Percentiles rank a stretch among this genome's conserved stretches.
Conservation (phyloP, 2,113 vertebrate genomes). For the Pseudorectes ferrugineus region DNA sequence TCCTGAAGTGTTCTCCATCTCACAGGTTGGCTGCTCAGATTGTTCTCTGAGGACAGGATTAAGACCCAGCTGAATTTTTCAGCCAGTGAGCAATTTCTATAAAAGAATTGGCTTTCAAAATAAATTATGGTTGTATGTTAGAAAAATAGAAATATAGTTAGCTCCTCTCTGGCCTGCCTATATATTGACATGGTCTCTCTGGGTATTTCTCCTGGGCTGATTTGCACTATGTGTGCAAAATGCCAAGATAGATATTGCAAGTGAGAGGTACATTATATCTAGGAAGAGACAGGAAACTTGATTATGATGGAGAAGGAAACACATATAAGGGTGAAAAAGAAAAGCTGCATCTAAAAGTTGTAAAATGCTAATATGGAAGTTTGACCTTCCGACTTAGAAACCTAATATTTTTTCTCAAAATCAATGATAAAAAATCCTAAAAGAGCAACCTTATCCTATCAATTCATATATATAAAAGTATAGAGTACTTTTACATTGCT, state of each 20-base stretch:
- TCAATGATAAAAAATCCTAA: not conserved
- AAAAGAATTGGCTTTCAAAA: constrained; percentile 26
- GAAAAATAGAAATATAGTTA: not conserved
- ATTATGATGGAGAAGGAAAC: not conserved
- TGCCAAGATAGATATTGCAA: not conserved
- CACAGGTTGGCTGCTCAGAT: not conserved
- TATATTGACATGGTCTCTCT: not conserved
- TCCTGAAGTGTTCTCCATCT: not conserved
- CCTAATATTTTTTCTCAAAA: not conserved
- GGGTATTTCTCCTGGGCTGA: not conserved
- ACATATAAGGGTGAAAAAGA: not conserved
- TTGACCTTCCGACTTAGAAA: not conserved
- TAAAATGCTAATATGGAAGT: not conserved
- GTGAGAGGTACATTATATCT: not conserved
- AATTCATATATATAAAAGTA: not conserved
- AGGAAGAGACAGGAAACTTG: not conserved
- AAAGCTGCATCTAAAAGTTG: not conserved
- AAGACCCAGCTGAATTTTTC: not conserved
- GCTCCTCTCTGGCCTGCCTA: not conserved
- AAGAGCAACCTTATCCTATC: not conserved
- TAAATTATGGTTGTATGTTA: not conserved
- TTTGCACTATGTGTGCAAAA: not conserved
- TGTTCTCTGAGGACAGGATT: constrained; percentile 13
- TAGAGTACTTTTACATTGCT: not conserved
- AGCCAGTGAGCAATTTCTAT: not conserved